Base-by-base conservation (phyloP, 2,113 vertebrate genomes). In the Vulpes ferrilata region DNA sequence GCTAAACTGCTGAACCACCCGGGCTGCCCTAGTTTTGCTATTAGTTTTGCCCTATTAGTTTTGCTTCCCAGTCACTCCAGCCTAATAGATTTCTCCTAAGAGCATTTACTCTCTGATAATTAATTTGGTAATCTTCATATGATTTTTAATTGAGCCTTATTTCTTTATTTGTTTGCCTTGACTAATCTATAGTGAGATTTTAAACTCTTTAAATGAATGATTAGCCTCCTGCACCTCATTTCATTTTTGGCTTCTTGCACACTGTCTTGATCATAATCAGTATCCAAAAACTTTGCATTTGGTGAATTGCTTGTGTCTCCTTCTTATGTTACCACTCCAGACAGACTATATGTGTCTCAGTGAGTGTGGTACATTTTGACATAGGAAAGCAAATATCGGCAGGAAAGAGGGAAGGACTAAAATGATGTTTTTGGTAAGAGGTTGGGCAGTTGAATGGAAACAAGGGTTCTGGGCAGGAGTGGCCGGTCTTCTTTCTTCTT, bases 141-240 rank as follows among this genome's bases (percentile, higher is more conserved):
- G 43, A 55, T 80, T 53, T 65, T 82, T 57, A 9, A 51, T 82
- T 74, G 57, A 62, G n/a, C 3, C 7, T n/a, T 87, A 25, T 55
- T 23, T 81, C 17, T 95, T 90, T 25, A 84, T 35, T 13, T 84
- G 35, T 65, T 90, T 85, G 48, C 73, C 6, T 64, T 67, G 78
- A 59, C 78, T 73, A 73, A 73, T 93, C 27, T 87, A 11, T 43
- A 88, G 82, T 88, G 69, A 96, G 32, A 30, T 93, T 93, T 93
- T 76, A 76, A 59, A 35, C 89, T 74, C 7, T 83, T 76, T 88
- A 32, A 67, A 67, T 57, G 71, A 93, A 48, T 87, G 19, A 67
- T 67, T 79, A 93, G 27, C 25, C 12, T 79, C n/a, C 82, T 65
- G 3, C 57, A 43, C 9, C 5, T 86, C 16, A 76, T 86, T 78